Conservation (phyloP, 2,113 vertebrate genomes). For the Proterorhinus semilunaris region DNA sequence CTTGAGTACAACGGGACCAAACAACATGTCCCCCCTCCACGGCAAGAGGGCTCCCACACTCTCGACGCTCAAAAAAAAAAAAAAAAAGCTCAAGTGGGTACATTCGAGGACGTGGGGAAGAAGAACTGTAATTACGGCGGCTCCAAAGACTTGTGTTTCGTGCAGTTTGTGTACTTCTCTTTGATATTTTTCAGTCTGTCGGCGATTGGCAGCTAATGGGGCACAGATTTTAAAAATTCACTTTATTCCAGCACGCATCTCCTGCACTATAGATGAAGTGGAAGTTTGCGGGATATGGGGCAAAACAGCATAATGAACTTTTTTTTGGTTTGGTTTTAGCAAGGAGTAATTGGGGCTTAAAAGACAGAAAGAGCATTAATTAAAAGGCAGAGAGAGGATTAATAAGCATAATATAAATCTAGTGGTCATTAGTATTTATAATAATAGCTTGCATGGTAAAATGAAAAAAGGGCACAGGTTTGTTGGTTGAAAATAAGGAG, state of each 20-base stretch:
- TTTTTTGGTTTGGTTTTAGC: not conserved
- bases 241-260: not conserved
- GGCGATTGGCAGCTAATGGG: not conserved
- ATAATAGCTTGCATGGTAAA: no score
- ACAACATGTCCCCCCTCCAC: slow-evolving; percentile 34
- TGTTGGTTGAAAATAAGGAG: no score
- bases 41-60: slow-evolving; percentile 25
- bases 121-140: slow-evolving; percentile 1
- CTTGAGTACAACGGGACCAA: slow-evolving; percentile 37
- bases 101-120: slow-evolving; percentile 24
- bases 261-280: not conserved
- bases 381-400: no score
- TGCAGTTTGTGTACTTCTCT: not conserved
- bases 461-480: no score
- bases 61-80: slow-evolving; percentile 38
- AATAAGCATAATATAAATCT: no score
- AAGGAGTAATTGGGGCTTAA: not conserved
- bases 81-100: slow-evolving; percentile 27
- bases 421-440: no score
- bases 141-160: not conserved
- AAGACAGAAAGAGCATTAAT: not conserved
- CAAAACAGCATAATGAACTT: not conserved
- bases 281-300: not conserved
- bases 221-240: not conserved
- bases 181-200: slow-evolving; percentile 11